These are phyloP conservation scores for Amphimedon queenslandica DNA, from an alignment of 37 sponge, comb jelly and placozoan genomes.

Conservation along the genomic window DNA sequence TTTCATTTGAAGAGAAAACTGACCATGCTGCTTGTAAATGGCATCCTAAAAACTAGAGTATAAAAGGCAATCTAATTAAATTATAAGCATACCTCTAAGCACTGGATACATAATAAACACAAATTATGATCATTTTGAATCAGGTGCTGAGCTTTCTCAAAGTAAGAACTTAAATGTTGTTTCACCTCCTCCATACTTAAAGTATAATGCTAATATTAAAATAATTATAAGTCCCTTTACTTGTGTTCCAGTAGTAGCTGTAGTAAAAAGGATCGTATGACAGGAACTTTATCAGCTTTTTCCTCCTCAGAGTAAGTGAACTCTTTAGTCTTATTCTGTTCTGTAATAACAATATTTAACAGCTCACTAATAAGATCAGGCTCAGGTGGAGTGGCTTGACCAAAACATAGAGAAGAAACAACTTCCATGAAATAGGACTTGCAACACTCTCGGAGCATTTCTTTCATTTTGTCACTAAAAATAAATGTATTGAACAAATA, in stretches of 20 bases:
- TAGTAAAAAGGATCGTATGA: constrained; percentile 54
- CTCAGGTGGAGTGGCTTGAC: constrained; percentile 41
- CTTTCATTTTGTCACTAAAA: not conserved
- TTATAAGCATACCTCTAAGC: constrained; percentile 39
- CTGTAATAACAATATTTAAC: constrained; percentile 38
- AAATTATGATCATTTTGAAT: constrained; percentile 26
- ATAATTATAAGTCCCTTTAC: constrained; percentile 22
- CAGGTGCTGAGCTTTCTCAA: constrained; percentile 15
- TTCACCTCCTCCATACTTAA: constrained; percentile 29
- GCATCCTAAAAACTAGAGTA: constrained; percentile 34
- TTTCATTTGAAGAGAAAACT: not conserved
- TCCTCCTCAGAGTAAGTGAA: constrained; percentile 33
- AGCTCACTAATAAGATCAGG: constrained; percentile 43
- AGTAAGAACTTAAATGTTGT: constrained; percentile 31
- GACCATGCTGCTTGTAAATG: constrained; percentile 13
- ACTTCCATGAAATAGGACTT: constrained; percentile 56
- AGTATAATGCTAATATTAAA: not conserved
- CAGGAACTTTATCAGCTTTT: constrained; percentile 33
- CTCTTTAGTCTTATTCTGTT: constrained; percentile 23
- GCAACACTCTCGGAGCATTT: constrained; percentile 17
- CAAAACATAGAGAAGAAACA: constrained; percentile 65
- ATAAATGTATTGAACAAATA: not conserved
- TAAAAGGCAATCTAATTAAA: not conserved
- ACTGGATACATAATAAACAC: constrained; percentile 36
- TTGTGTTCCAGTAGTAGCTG: constrained; percentile 47